Evolutionary conservation across 2,888 invertebrate genomes (phyloP).

Genomic region (Zonitis immaculata): DNA sequence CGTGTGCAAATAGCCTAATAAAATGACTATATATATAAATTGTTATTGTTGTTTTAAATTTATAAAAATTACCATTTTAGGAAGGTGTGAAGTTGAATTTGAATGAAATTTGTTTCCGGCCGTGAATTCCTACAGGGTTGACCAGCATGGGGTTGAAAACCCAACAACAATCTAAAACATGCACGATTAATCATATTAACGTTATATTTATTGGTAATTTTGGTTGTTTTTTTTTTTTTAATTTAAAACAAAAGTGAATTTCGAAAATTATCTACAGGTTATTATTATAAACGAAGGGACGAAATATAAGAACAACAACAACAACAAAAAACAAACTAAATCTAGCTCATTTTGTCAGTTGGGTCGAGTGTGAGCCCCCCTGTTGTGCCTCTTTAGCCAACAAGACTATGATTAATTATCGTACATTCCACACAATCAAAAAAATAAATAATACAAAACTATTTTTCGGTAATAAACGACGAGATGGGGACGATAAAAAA

Average conservation of each 20-base stretch:
- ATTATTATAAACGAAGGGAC: no score
- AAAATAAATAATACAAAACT: conserved; percentile 21
- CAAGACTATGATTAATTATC: conserved; percentile 42
- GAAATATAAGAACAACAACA: no score
- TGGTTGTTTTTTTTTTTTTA: no score
- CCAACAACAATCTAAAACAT: not conserved
- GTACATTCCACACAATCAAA: conserved; percentile 41
- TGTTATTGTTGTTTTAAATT: no score
- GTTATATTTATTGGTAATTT: no score
- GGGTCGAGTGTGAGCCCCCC: conserved; percentile 22
- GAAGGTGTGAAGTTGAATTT: conserved; percentile 3
- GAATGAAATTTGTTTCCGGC: conserved; percentile 2
- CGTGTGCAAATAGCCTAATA: no score
- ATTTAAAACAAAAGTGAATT: no score
- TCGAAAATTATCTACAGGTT: no score
- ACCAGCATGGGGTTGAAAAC: conserved; percentile 3
- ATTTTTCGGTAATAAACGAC: not conserved
- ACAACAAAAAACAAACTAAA: no score
- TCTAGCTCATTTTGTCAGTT: not conserved
- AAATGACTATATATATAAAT: no score
- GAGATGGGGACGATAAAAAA: not conserved
- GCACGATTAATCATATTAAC: not conserved
- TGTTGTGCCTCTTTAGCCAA: conserved; percentile 31
- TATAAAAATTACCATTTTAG: not conserved
- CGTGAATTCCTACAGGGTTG: conserved; percentile 1